Evolutionary conservation across 2,113 vertebrate species (phyloP), one percentile per base, ranked within the genome.

Genomic region (Genyomyrus donnyi): DNA sequence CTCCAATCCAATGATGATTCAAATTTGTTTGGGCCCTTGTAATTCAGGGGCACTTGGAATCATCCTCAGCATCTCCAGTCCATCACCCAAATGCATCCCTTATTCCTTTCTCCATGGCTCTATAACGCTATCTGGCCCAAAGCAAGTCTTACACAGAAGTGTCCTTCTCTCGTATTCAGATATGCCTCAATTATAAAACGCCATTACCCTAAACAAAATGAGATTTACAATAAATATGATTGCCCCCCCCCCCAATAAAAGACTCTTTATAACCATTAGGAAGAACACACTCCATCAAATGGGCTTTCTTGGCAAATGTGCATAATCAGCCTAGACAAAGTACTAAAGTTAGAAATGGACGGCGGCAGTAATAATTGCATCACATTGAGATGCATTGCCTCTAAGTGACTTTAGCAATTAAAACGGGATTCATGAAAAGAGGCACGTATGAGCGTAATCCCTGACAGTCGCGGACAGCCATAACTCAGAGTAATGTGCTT

Each of bases 361-460:
- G 11, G 2, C 27, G 17, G 50, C 85, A 52, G 66, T 53, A 89
- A 89, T 85, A 89, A 86, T 70, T 77, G 50, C n/a, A 45, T 87
- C 42, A 8, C 50, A 45, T 70, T 89, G 49, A 45, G 50, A 89
- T 49, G 3, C 56, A 50, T 46, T 52, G 50, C 49, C 31, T 89
- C 88, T 62, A 48, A 87, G 50, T 49, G 66, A 89, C n/a, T 84
- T 48, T 88, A 86, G 70, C 46, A 88, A 85, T 87, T 52, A 88
- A 91, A 91, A 66, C 11, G 3, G 91, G 56, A 90, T 88, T 89
- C 86, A 48, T 87, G 70, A 87, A 87, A 50, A 80, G 85, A 88
- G 21, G 46, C 56, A 42, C 66, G 39, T 49, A 62, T 62, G 39
- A 52, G 46, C 19, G 58, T 19, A 42, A 56, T n/a, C 42, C 87